Evolutionary conservation across 2,797 vertebrate genomes (phyloP).

Genomic region (Orientallactaga sibirica): DNA sequence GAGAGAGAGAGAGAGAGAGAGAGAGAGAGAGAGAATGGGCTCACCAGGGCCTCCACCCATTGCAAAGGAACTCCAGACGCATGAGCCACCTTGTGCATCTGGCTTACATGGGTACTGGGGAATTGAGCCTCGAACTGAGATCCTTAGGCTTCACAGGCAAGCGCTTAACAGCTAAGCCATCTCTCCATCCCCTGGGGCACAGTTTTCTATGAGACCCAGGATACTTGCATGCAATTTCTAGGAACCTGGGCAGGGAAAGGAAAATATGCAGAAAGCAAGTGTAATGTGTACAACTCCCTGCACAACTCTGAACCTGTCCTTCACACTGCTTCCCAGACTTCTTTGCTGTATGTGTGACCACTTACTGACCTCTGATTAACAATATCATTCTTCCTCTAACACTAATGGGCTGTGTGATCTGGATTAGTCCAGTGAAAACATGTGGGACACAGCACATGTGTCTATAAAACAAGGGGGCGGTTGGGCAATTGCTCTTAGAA

Average conservation of each 20-base stretch:
- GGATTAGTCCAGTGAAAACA: not conserved
- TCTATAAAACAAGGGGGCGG: slow-evolving; percentile 5
- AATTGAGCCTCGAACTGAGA: no score
- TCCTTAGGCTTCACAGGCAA: no score
- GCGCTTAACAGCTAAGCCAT: no score
- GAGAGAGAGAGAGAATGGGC: no score
- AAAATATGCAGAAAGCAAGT: not conserved
- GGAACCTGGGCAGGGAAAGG: not conserved
- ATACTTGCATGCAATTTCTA: slow-evolving; percentile 34
- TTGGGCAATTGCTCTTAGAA: not conserved
- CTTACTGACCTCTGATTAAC: not conserved
- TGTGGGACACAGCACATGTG: not conserved
- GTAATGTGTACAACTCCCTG: not conserved
- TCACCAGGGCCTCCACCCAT: no score
- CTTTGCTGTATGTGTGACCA: fast-evolving
- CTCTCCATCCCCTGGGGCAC: not conserved
- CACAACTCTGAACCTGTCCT: not conserved
- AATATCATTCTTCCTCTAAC: not conserved
- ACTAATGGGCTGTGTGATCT: not conserved
- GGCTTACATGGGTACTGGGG: no score
- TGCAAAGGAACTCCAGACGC: no score
- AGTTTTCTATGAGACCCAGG: slow-evolving; percentile 21
- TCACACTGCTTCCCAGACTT: not conserved
- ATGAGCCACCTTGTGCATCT: no score
- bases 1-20: no score